Evolutionary conservation across 1,140 invertebrate genomes (phyloP), one percentile per base, ranked within the genome.

Genomic region (Pogonognathellus flavescens): DNA sequence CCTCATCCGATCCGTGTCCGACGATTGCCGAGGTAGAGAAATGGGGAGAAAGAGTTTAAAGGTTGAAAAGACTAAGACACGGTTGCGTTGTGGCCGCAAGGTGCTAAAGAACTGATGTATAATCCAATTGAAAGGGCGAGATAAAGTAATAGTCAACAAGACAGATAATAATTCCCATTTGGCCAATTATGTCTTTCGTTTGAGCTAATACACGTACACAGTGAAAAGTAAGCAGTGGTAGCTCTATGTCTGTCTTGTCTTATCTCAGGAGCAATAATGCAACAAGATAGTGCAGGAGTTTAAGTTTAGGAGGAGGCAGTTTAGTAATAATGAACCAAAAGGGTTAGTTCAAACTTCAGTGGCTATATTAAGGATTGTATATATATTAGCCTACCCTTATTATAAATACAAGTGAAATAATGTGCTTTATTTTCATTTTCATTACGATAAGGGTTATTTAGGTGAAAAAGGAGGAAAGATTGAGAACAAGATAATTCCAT

Each of bases 361-460:
- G n/a, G n/a, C n/a, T n/a, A n/a, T n/a, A n/a, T n/a, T n/a, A n/a
- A n/a, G n/a, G n/a, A n/a, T n/a, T n/a, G n/a, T 41, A 66, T 66
- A n/a, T 66, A 20, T 66, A 25, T 66, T 66, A 14, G 25, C 25
- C 1, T 25, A 4, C 20, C 16, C 60, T 66, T 66, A 66, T 66
- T 66, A 66, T 59, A 14, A n/a, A 59, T 2, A 14, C 1, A 20
- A 25, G 60, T 9, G 60, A 41, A 41, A 41, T 41, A 41, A 41
- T 41, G 31, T 41, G 31, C 31, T 41, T 41, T 41, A 41, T 41
- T 66, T 66, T 10, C 2, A 66, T 66, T 66, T 66, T 31, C 22
- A 66, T 66, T 66, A 66, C 11, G 62, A 25, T 66, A 66, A 66
- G 22, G 18, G 8, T 13, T 66, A 66, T 66, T 66, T 66, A 66